phyloP scores from a whole-genome alignment of 2,888 invertebrate species.

The Troides oblongomaculatus region DNA sequence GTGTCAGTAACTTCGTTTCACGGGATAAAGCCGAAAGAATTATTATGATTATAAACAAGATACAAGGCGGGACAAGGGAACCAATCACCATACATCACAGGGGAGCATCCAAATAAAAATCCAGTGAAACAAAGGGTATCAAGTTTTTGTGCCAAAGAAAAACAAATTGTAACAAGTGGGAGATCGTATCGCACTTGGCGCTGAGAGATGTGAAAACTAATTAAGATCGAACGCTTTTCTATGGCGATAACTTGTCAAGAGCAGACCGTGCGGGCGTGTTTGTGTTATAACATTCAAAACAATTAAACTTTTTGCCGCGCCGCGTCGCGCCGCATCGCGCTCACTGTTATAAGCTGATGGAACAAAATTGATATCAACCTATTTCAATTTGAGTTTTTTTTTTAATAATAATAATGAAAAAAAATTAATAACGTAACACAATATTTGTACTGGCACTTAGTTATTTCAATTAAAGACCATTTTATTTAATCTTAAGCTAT shows the following conservation, averaged over 20 bases:
- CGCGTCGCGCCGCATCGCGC: constrained; percentile 45
- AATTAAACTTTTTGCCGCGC: constrained; percentile 74
- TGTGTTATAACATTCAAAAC: constrained; percentile 77
- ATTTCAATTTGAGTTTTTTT: not conserved
- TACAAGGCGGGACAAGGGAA: constrained; percentile 71
- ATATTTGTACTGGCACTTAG: not conserved
- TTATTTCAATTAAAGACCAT: too few relatives aligned
- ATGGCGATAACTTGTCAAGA: constrained; percentile 72
- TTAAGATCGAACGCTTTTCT: constrained; percentile 79
- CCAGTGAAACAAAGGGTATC: constrained; percentile 68
- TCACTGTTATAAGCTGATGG: constrained; percentile 40
- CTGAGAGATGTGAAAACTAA: constrained; percentile 79
- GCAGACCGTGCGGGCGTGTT: constrained; percentile 67
- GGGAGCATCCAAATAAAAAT: constrained; percentile 69
- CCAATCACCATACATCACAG: constrained; percentile 80
- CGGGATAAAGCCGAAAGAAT: constrained; percentile 64
- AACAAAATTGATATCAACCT: constrained; percentile 2
- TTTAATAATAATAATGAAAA: not conserved
- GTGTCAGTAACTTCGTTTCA: constrained; percentile 59
- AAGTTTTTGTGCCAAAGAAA: constrained; percentile 70
- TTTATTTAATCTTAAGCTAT: too few relatives aligned
- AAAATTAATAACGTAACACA: too few relatives aligned
- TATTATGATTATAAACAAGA: constrained; percentile 77
- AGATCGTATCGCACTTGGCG: constrained; percentile 76
- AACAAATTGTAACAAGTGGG: constrained; percentile 78